Base-by-base conservation (phyloP, 2,888 invertebrate species). In the Drosophila melanosoma region DNA sequence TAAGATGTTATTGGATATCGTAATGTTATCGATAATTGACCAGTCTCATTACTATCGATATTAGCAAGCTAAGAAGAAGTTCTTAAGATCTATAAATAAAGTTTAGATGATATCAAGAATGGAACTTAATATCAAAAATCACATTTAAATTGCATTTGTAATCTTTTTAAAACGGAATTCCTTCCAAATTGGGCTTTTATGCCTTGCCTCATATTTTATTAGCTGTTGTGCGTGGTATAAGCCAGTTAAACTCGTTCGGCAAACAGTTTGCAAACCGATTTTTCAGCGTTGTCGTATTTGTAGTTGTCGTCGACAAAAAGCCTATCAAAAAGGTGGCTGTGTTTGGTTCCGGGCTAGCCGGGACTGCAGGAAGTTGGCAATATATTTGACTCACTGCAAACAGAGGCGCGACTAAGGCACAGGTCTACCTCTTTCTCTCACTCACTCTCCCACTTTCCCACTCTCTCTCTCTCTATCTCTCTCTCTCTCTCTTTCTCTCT, bases 301-400 rank as follows among this genome's bases (percentile, higher is more conserved):
- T 56, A 20, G 61, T 62, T 59, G 76, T 67, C 67, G 66, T 45
- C 70, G 67, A 78, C 67, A 81, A 67, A 79, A 76, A 83, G 87
- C 85, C 87, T 87, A 83, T 84, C 76, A 75, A 75, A 71, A 73
- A 83, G 87, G 77, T 70, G 74, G 74, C 76, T 66, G 72, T 71
- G 70, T 36, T 57, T 60, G 40, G 45, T 66, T 57, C 62, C 79
- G 57, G 68, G 51, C 61, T 74, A 68, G 69, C 63, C 70, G 82
- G 69, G 70, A 76, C 74, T 78, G 83, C 89, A 89, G 91, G 90
- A 90, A 90, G 91, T 90, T 87, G 83, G 89, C 91, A 90, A 90
- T 91, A 90, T 91, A 91, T 90, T 89, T 89, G 87, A 89, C 85
- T 90, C 89, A 85, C 83, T 85, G 82, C 82, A 72, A 89, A 74